A percentile compares a stretch with the other conserved stretches of the same genome.
Evolutionary conservation across 2,888 invertebrate genomes (phyloP).

Genomic region (Chrysotoxum bicinctum): DNA sequence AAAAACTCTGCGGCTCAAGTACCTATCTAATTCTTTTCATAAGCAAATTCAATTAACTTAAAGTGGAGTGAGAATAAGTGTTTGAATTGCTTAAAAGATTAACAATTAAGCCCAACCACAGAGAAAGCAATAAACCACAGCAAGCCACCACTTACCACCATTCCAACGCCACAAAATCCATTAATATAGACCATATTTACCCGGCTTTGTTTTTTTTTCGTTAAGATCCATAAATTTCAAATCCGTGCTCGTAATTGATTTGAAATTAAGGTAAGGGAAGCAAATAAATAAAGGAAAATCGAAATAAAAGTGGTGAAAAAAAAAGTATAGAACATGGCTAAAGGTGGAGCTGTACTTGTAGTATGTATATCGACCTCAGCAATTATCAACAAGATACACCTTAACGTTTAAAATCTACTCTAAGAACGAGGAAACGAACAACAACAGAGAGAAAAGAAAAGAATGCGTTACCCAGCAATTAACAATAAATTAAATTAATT

Average conservation of each 20-base stretch:
- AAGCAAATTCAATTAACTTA: neutral
- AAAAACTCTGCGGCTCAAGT: too few species aligned
- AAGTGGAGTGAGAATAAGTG: neutral
- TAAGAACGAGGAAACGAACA: slow-evolving; percentile 16
- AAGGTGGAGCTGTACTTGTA: neutral
- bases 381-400: slow-evolving; percentile 69
- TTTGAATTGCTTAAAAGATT: slow-evolving; percentile 5
- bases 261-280: slow-evolving; percentile 60
- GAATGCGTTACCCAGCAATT: slow-evolving; percentile 68
- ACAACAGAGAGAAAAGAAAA: neutral
- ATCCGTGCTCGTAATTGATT: slow-evolving; percentile 51
- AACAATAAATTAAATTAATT: slow-evolving; percentile 75
- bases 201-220: neutral
- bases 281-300: neutral
- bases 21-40: neutral
- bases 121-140: slow-evolving; percentile 1
- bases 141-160: neutral
- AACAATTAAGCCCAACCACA: slow-evolving; percentile 6
- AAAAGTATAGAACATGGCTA: neutral
- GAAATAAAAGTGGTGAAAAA: neutral
- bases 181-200: neutral
- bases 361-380: slow-evolving; percentile 54
- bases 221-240: slow-evolving; percentile 37
- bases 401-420: slow-evolving; percentile 56
- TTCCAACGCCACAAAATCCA: slow-evolving; percentile 1